Percentiles rank a stretch among this genome's conserved stretches.
Evolutionary conservation across 2,113 vertebrate species (phyloP).

Genomic region (Chloroceryle aenea): DNA sequence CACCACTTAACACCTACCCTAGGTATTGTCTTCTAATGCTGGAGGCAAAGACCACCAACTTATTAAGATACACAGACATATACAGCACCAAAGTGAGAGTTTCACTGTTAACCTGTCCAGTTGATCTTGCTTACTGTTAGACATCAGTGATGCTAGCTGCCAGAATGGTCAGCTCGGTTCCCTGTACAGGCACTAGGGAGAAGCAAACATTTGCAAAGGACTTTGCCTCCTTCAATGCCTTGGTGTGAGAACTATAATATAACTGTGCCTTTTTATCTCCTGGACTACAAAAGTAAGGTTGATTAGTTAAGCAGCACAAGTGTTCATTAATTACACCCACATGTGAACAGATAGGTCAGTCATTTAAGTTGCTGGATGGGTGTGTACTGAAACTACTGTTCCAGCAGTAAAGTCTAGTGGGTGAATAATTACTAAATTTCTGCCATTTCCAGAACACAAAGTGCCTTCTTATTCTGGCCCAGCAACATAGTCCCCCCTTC

Average conservation of each 20-base stretch:
- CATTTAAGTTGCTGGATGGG: neutral
- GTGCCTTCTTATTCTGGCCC: neutral
- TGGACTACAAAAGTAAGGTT: neutral
- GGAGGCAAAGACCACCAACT: fast-evolving
- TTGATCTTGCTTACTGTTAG: neutral
- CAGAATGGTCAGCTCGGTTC: neutral
- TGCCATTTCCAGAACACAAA: neutral
- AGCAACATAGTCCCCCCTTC: neutral
- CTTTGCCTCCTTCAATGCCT: neutral
- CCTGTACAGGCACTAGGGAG: neutral
- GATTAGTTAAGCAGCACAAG: neutral
- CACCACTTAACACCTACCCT: neutral
- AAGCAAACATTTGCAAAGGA: neutral
- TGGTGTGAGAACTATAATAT: neutral
- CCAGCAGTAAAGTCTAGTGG: neutral
- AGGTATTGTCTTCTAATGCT: neutral
- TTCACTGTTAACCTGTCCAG: neutral
- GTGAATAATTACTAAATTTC: neutral
- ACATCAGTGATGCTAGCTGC: fast-evolving
- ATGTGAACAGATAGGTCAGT: neutral
- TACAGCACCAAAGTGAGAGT: neutral
- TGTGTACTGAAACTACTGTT: neutral
- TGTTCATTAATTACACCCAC: neutral
- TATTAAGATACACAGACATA: neutral
- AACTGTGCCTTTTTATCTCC: neutral